These are phyloP conservation scores for Drosophila neotestacea DNA, from an alignment of 2,888 invertebrate genomes.

Conservation along the genomic window DNA sequence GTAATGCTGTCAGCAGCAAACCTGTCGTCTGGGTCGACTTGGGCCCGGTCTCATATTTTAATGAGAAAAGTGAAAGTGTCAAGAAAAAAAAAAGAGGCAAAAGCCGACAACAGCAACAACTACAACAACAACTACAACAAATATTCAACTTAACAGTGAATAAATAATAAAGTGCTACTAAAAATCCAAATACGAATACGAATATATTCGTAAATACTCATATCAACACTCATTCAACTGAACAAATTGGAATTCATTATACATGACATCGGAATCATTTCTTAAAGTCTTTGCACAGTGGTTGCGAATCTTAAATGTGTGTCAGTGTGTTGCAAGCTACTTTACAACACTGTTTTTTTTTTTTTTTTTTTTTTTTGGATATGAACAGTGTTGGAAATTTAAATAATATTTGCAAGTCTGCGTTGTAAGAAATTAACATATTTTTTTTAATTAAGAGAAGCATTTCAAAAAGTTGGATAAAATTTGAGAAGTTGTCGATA, in stretches of 20 bases:
- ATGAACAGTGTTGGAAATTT: neutral
- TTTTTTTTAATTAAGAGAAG: too few relatives aligned
- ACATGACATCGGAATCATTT: conserved; percentile 1
- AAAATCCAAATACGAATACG: conserved; percentile 44
- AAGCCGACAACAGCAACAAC: conserved; percentile 31
- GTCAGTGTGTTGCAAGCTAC: neutral
- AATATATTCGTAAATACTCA: conserved; percentile 21
- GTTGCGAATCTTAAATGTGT: neutral
- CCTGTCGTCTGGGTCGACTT: conserved; percentile 49
- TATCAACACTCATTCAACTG: neutral
- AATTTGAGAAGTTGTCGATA: too few relatives aligned
- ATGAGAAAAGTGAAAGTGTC: conserved; percentile 80
- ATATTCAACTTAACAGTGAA: conserved; percentile 64
- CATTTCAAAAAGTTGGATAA: too few relatives aligned
- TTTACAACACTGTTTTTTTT: neutral
- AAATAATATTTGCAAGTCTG: too few relatives aligned
- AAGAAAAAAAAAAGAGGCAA: conserved; percentile 53
- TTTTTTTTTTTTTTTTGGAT: neutral
- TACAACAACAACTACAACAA: conserved; percentile 3
- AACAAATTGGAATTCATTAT: conserved; percentile 12
- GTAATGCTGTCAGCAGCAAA: conserved; percentile 56
- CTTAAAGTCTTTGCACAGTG: conserved; percentile 2
- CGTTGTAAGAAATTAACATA: too few relatives aligned
- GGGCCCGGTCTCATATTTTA: conserved; percentile 75
- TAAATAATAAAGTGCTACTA: conserved; percentile 69